Evolutionary conservation across 1,140 invertebrate species (phyloP).

Genomic region (Drosophila oshimai): DNA sequence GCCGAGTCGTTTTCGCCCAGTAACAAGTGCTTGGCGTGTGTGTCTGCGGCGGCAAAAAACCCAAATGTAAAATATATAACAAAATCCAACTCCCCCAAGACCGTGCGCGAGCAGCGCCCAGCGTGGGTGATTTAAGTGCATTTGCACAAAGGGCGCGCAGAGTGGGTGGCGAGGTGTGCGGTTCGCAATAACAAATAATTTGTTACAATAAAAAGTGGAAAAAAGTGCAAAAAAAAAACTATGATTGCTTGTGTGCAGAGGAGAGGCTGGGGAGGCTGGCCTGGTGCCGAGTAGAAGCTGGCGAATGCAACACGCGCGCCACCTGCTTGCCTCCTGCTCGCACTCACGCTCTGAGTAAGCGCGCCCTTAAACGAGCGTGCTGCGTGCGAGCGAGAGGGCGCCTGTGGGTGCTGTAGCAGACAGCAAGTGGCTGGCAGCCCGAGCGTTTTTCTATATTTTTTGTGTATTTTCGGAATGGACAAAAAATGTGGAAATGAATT

Average conservation of each 20-base stretch:
- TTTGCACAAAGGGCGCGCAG: not conserved
- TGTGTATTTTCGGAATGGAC: slow-evolving; percentile 71
- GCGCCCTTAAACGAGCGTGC: slow-evolving; percentile 71
- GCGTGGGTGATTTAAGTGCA: slow-evolving; percentile 12
- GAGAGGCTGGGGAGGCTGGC: slow-evolving; percentile 44
- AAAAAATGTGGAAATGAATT: slow-evolving; percentile 52
- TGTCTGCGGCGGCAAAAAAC: slow-evolving; percentile 76
- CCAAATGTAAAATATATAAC: slow-evolving; percentile 65
- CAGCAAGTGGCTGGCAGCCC: slow-evolving; percentile 34
- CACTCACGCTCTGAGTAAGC: slow-evolving; percentile 50
- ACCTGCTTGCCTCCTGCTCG: slow-evolving; percentile 66
- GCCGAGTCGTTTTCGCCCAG: not conserved
- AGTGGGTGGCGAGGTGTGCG: slow-evolving; percentile 17
- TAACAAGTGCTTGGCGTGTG: slow-evolving; percentile 56
- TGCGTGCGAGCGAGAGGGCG: slow-evolving; percentile 52
- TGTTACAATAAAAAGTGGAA: slow-evolving; percentile 67
- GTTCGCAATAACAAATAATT: slow-evolving; percentile 72
- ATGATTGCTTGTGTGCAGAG: slow-evolving; percentile 43
- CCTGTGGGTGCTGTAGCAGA: slow-evolving; percentile 29
- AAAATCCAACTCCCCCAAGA: slow-evolving; percentile 61
- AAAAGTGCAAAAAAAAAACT: slow-evolving; percentile 73
- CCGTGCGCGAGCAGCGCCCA: slow-evolving; percentile 41
- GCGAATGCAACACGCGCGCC: slow-evolving; percentile 48
- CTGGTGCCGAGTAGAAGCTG: slow-evolving; percentile 51
- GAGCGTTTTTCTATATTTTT: slow-evolving; percentile 70